phyloP scores from a whole-genome alignment of 2,888 invertebrate genomes.

The Conomelus anceps region DNA sequence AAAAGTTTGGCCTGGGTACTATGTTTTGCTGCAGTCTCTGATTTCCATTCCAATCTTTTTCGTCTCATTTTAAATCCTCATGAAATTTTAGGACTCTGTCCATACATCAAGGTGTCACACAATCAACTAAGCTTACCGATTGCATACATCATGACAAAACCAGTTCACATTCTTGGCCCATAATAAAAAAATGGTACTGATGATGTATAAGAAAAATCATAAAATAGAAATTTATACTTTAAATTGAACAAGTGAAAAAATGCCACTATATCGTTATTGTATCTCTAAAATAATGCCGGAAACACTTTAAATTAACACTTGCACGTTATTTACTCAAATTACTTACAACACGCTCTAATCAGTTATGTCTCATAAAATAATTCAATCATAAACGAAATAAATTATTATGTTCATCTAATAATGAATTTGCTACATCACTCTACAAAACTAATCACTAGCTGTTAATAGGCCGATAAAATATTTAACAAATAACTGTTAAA shows the following conservation, averaged over 20 bases:
- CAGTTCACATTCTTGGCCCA: neutral
- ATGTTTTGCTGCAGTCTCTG: neutral
- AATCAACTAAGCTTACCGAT: neutral
- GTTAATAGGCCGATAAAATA: too few relatives aligned
- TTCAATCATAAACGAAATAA: too few relatives aligned
- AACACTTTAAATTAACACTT: too few relatives aligned
- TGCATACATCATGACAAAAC: neutral
- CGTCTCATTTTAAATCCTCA: neutral
- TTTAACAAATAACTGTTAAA: too few relatives aligned
- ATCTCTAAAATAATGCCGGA: too few relatives aligned
- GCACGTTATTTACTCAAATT: too few relatives aligned
- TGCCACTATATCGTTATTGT: neutral
- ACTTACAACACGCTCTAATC: too few relatives aligned
- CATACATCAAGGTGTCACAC: neutral
- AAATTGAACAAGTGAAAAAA: neutral
- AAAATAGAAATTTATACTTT: neutral
- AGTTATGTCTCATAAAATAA: too few relatives aligned
- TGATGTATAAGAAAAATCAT: neutral
- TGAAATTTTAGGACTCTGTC: neutral
- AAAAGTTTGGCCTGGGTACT: neutral
- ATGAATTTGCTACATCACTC: too few relatives aligned
- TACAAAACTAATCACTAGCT: too few relatives aligned
- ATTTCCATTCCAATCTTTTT: neutral
- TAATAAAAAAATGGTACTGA: neutral
- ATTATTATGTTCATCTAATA: too few relatives aligned